Evolutionary conservation across 1,140 invertebrate genomes (phyloP).

Genomic region (Tribolium madens): DNA sequence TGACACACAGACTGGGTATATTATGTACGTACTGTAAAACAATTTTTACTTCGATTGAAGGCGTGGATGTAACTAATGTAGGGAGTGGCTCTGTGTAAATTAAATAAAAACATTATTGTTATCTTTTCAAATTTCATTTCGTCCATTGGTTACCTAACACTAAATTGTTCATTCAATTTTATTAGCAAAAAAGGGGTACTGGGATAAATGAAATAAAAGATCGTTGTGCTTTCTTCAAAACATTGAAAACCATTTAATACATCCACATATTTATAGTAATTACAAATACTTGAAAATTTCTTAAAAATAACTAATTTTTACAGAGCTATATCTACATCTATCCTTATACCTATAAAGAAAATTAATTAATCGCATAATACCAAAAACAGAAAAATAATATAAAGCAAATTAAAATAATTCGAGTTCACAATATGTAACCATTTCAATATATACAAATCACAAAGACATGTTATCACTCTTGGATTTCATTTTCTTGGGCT

Average conservation of each 20-base stretch:
- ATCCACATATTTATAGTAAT: constrained; percentile 63
- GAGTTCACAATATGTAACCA: constrained; percentile 51
- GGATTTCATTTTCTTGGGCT: constrained; percentile 70
- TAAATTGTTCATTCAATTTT: not conserved
- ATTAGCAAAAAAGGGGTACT: not conserved
- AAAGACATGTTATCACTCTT: constrained; percentile 69
- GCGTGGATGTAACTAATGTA: constrained; percentile 44
- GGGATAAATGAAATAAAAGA: not conserved
- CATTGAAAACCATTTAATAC: constrained; percentile 64
- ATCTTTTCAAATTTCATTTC: constrained; percentile 19
- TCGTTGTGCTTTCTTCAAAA: constrained; percentile 57
- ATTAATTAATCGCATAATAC: constrained; percentile 32
- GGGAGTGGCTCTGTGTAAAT: constrained; percentile 46
- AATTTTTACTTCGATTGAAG: constrained; percentile 43
- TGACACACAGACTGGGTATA: constrained; percentile 40
- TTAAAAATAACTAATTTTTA: constrained; percentile 64
- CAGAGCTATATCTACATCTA: constrained; percentile 57
- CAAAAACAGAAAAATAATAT: constrained; percentile 40
- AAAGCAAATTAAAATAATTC: constrained; percentile 53
- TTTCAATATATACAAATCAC: constrained; percentile 57
- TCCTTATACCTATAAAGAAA: constrained; percentile 50
- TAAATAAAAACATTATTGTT: constrained; percentile 43
- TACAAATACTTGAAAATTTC: constrained; percentile 64
- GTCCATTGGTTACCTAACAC: not conserved
- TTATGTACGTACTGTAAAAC: constrained; percentile 42